Evolutionary conservation across 1,140 invertebrate species (phyloP).

Genomic region (Drosophila gunungcola): DNA sequence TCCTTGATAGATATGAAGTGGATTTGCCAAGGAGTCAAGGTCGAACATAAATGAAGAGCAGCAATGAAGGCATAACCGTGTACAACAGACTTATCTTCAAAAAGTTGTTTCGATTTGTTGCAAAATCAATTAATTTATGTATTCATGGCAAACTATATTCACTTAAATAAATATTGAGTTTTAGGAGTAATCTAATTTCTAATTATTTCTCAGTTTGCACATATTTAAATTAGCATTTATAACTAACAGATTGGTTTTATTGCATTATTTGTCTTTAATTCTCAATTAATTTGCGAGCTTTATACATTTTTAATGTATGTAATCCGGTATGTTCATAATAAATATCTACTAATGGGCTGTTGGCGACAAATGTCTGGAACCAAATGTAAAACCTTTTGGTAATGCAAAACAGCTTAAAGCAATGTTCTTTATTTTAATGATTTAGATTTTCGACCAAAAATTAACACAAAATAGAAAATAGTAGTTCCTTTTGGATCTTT

Average conservation of each 20-base stretch:
- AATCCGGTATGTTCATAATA: slow-evolving; percentile 1
- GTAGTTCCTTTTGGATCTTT: too few relatives aligned
- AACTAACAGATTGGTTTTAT: not conserved
- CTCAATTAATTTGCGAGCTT: slow-evolving; percentile 1
- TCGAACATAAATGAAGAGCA: slow-evolving; percentile 24
- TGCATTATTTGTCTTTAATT: not conserved
- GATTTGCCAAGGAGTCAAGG: slow-evolving; percentile 66
- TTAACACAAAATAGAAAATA: too few relatives aligned
- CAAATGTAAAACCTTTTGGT: not conserved
- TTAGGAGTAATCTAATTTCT: not conserved
- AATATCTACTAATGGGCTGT: not conserved
- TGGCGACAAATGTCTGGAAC: not conserved
- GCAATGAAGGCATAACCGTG: slow-evolving; percentile 6
- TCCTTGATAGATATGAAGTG: slow-evolving; percentile 62
- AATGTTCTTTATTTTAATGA: too few relatives aligned
- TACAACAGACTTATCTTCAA: not conserved
- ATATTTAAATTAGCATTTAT: not conserved
- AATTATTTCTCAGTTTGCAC: not conserved
- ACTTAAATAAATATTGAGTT: not conserved
- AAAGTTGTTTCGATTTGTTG: not conserved
- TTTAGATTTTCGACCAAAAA: too few relatives aligned
- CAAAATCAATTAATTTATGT: not conserved
- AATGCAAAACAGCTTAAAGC: not conserved
- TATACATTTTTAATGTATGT: not conserved
- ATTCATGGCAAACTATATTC: not conserved